Evolutionary conservation across 2,113 vertebrate species (phyloP).

Genomic region (Pogonocichla stellata): DNA sequence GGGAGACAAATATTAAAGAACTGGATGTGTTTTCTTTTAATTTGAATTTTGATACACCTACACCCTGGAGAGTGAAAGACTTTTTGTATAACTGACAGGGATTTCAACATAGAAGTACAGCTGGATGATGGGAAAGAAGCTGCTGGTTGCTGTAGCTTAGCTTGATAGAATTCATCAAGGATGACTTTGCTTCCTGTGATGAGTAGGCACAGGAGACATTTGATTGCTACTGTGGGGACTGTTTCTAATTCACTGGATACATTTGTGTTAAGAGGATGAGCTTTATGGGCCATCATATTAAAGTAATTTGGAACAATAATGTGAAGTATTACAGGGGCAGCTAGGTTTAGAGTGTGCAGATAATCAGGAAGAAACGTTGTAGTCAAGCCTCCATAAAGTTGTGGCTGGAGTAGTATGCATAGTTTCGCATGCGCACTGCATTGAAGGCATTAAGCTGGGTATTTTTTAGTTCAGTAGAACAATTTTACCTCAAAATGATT

Average conservation of each 20-base stretch:
- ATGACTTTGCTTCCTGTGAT: background rate
- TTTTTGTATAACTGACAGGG: background rate
- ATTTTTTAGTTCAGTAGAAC: background rate
- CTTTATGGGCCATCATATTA: background rate
- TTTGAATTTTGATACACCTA: background rate
- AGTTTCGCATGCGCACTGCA: background rate
- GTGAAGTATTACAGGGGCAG: background rate
- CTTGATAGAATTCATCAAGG: background rate
- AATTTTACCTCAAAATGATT: background rate
- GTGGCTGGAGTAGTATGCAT: fast-evolving
- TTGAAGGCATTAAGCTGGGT: background rate
- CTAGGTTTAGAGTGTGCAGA: background rate
- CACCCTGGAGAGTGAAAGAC: background rate
- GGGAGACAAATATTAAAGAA: background rate
- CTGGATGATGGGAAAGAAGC: background rate
- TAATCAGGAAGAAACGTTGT: background rate
- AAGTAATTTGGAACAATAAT: background rate
- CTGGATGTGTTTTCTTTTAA: background rate
- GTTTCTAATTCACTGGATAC: background rate
- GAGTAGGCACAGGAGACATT: background rate
- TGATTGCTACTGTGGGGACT: background rate
- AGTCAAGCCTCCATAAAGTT: background rate
- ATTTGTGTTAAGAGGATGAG: background rate
- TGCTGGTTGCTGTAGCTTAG: background rate
- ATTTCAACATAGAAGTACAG: background rate